Evolutionary conservation across 2,113 vertebrate genomes (phyloP).

Genomic region (Calyptommatus sinebrachiatus): DNA sequence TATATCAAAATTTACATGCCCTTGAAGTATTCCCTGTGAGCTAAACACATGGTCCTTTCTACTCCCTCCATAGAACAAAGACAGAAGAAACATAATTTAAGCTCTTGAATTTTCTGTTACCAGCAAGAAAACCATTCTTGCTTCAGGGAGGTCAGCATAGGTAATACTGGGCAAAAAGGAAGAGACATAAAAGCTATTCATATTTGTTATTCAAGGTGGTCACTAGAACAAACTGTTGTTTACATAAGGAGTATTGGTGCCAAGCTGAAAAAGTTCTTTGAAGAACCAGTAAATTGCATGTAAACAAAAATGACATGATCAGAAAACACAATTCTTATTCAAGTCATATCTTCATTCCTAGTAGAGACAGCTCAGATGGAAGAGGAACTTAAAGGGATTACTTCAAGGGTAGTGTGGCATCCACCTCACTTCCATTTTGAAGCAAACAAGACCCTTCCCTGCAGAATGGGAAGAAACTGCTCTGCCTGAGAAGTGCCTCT

Average conservation of each 20-base stretch:
- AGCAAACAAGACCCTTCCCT: too few relatives aligned
- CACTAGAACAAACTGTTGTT: slow-evolving; percentile 1
- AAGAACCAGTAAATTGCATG: not conserved
- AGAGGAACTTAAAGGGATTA: too few relatives aligned
- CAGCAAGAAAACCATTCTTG: not conserved
- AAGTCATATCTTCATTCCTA: too few relatives aligned
- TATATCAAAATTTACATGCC: not conserved
- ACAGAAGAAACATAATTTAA: not conserved
- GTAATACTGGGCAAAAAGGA: not conserved
- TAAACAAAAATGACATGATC: too few relatives aligned
- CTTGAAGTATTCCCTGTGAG: slow-evolving; percentile 1
- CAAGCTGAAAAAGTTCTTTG: fast-evolving
- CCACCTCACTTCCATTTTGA: too few relatives aligned
- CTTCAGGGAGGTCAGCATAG: slow-evolving; percentile 9
- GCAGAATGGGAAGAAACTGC: too few relatives aligned
- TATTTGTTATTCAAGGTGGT: not conserved
- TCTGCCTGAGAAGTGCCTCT: too few relatives aligned
- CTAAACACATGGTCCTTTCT: not conserved
- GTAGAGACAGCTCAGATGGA: too few relatives aligned
- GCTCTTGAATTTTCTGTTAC: not conserved
- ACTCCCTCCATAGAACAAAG: slow-evolving; percentile 1
- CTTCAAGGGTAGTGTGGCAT: too few relatives aligned
- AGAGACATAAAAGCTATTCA: not conserved
- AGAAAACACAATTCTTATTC: too few relatives aligned
- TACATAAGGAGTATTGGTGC: not conserved